phyloP scores from a whole-genome alignment of 1,140 invertebrate species.

The Bombus fervidus region DNA sequence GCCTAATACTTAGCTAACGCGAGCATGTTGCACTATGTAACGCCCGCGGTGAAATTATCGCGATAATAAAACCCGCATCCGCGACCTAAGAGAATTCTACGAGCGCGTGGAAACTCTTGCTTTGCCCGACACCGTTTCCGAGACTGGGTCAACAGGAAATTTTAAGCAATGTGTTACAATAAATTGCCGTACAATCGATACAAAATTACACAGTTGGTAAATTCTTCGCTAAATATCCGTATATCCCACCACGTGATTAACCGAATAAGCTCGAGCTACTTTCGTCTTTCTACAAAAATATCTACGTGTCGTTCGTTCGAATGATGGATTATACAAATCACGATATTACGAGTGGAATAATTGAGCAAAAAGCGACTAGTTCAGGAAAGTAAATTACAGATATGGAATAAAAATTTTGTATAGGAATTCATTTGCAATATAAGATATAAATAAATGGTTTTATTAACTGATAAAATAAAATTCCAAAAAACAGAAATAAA shows the following conservation, averaged over 20 bases:
- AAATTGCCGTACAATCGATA: not conserved
- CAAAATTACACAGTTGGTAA: not conserved
- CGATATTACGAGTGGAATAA: too few species aligned
- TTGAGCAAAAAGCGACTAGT: too few species aligned
- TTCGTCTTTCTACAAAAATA: not conserved
- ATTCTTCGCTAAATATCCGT: not conserved
- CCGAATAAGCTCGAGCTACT: not conserved
- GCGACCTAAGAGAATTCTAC: not conserved
- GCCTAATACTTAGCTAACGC: not conserved
- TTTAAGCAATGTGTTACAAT: constrained; percentile 12
- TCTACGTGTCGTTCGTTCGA: not conserved
- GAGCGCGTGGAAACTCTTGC: not conserved
- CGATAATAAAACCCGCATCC: constrained; percentile 20
- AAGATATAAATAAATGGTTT: too few species aligned
- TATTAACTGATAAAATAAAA: too few species aligned
- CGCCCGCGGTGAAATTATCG: not conserved
- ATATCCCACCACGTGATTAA: not conserved
- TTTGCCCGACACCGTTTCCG: not conserved
- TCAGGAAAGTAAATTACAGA: too few species aligned
- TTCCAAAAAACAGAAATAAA: too few species aligned
- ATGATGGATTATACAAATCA: too few species aligned
- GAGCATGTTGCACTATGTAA: not conserved
- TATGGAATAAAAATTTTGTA: too few species aligned
- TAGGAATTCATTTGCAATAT: too few species aligned
- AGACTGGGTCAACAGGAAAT: constrained; percentile 21